Base-by-base conservation (phyloP, 2,888 invertebrate genomes). In the Agrilus biguttatus region DNA sequence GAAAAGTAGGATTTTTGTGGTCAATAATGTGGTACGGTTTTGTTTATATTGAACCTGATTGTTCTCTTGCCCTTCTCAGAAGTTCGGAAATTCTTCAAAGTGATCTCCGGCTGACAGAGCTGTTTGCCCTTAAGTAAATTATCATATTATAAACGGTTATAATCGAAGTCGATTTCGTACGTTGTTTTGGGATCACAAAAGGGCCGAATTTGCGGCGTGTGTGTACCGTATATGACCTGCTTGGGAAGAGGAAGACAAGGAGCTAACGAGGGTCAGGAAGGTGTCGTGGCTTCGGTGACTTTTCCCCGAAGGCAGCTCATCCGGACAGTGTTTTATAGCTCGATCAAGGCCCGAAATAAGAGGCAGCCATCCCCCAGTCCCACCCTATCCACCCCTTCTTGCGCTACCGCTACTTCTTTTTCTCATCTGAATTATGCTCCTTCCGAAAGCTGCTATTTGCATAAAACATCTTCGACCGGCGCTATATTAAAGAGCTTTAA, bases 371-470 rank as follows among this genome's bases (percentile, higher is more conserved):
- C 43, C 44, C 40, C 46, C 48, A 46, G 45, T 44, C 39, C 45
- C 42, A 14, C 23, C 40, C 19, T 36, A 32, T 41, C 40, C 39
- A 23, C 42, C 37, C 28, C 8, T 10, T 10, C 2, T 28, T 28
- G 28, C 28, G 28, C 28, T 28, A 10, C 28, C 28, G 28, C 28
- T 2, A 28, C 28, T 28, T 48, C 45, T 51, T 46, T 43, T n/a
- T n/a, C n/a, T 51, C 44, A 43, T 46, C 47, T 55, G 55, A 57
- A 52, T 59, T 59, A 61, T 59, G 53, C 57, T 56, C 56, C 53
- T 55, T 55, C 55, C 54, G 53, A 52, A 59, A 57, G 56, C 57
- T 54, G 46, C 53, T 55, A 56, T 56, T 56, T 55, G 55, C 56
- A 56, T 56, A 56, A 56, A 56, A 56, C 55, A 57, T 28, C 10